Percentiles rank a stretch among this genome's conserved stretches.
phyloP scores from a whole-genome alignment of 64 coral and sea anemone genomes.

The Acropora tenuis region DNA sequence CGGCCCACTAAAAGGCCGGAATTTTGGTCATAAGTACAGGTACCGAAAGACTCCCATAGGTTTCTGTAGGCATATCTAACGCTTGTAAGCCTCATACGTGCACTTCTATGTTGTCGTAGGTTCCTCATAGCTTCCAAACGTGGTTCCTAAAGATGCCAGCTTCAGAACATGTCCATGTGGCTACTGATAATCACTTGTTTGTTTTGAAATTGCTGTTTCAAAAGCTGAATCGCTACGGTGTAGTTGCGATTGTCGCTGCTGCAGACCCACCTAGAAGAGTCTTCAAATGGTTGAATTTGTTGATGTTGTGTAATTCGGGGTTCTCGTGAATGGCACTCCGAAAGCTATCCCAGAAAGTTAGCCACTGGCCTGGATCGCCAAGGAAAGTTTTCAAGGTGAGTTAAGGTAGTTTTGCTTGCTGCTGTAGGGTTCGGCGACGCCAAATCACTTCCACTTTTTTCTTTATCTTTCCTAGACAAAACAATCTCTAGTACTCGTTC shows the following conservation, averaged over 20 bases:
- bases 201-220: conserved; percentile 35
- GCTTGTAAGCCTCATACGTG: conserved; percentile 63
- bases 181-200: conserved; percentile 62
- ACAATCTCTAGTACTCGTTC: too few relatives aligned
- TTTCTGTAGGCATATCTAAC: conserved; percentile 40
- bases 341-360: conserved; percentile 48
- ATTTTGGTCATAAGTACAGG: conserved; percentile 59
- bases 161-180: conserved; percentile 70
- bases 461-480: too few relatives aligned
- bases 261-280: not conserved
- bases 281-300: conserved; percentile 64
- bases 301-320: not conserved
- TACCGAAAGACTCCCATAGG: conserved; percentile 33
- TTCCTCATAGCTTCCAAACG: not conserved
- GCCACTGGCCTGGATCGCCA: conserved; percentile 36
- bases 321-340: conserved; percentile 37
- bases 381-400: not conserved
- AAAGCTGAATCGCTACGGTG: not conserved
- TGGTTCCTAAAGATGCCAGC: not conserved
- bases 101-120: conserved; percentile 53
- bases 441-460: too few relatives aligned
- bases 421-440: too few relatives aligned
- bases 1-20: conserved; percentile 35
- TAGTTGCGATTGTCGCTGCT: too few relatives aligned
- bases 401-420: too few relatives aligned